Evolutionary conservation across 1,140 invertebrate genomes (phyloP).

Genomic region (Cepaea nemoralis): DNA sequence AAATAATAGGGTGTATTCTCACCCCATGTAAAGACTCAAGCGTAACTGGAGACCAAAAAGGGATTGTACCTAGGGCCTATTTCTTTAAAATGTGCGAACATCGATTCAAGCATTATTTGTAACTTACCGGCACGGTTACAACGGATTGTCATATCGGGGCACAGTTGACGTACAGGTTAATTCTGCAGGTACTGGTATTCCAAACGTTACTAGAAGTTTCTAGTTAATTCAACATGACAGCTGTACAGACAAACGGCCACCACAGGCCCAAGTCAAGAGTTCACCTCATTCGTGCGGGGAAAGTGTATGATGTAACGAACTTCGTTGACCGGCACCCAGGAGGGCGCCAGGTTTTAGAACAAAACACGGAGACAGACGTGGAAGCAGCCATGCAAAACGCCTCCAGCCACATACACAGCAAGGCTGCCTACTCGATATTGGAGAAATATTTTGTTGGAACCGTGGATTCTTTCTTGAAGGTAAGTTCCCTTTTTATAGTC

Average conservation of each 20-base stretch:
- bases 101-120: no score
- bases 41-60: no score
- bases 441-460: slow-evolving; percentile 67
- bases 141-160: no score
- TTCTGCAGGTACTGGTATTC: no score
- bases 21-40: no score
- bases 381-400: slow-evolving; percentile 60
- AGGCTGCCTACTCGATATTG: slow-evolving; percentile 69
- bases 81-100: no score
- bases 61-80: no score
- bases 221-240: background rate
- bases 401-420: slow-evolving; percentile 67
- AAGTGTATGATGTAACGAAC: slow-evolving; percentile 70
- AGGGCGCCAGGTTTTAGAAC: slow-evolving; percentile 63
- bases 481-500: slow-evolving; percentile 2
- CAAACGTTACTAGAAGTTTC: no score
- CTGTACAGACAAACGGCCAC: background rate
- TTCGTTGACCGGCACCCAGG: slow-evolving; percentile 71
- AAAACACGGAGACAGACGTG: slow-evolving; percentile 66
- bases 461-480: background rate
- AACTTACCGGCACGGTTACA: no score
- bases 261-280: background rate
- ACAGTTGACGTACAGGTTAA: no score
- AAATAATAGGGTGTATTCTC: no score
- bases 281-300: slow-evolving; percentile 58